Evolutionary conservation across 2,888 invertebrate genomes (phyloP).

Genomic region (Chromoteleia sp.): DNA sequence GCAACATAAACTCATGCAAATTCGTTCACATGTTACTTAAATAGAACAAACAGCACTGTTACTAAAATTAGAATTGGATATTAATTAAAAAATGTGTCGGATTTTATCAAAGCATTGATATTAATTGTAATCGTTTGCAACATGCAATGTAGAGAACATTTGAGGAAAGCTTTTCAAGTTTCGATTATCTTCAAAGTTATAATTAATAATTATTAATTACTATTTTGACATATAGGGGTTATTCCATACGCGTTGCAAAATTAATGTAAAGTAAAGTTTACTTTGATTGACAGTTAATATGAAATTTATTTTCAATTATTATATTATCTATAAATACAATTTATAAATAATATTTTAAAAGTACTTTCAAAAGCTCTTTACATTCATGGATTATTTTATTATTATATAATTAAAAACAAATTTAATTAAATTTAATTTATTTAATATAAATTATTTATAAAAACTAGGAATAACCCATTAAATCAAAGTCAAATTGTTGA

Average conservation of each 20-base stretch:
- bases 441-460: no score
- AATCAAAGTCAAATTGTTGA: background rate
- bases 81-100: background rate
- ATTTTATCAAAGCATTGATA: conserved; percentile 3
- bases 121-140: conserved; percentile 9
- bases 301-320: no score
- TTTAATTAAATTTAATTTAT: no score
- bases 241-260: background rate
- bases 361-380: no score
- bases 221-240: background rate
- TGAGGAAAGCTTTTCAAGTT: background rate
- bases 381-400: no score
- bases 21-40: conserved; percentile 21
- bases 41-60: conserved; percentile 14
- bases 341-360: no score
- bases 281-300: no score
- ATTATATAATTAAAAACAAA: no score
- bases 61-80: conserved; percentile 17
- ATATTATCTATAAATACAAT: no score
- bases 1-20: conserved; percentile 70
- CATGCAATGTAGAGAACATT: conserved; percentile 13
- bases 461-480: background rate
- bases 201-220: background rate
- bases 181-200: no score
- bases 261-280: no score